Evolutionary conservation across 2,888 invertebrate species (phyloP).

Genomic region (Yponomeuta evonymella): DNA sequence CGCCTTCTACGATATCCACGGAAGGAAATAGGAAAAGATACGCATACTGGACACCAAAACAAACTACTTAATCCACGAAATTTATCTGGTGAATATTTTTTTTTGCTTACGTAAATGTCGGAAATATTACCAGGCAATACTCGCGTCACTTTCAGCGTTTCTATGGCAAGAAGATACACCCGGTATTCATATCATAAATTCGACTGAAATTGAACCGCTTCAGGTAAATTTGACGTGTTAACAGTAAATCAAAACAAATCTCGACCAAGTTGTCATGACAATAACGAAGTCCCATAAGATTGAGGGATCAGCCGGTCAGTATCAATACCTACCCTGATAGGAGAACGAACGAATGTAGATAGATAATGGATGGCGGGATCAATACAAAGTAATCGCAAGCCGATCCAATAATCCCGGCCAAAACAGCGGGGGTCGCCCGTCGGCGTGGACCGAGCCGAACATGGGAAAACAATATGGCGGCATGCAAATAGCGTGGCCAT

Average conservation of each 20-base stretch:
- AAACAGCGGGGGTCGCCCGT: slow-evolving; percentile 65
- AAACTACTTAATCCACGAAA: too few relatives aligned
- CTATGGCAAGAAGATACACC: too few relatives aligned
- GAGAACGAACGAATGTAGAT: slow-evolving; percentile 71
- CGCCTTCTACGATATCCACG: too few relatives aligned
- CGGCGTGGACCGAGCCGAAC: slow-evolving; percentile 59
- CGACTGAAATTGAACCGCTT: neutral
- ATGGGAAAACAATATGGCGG: slow-evolving; percentile 74
- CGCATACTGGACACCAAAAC: too few relatives aligned
- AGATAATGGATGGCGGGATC: slow-evolving; percentile 71
- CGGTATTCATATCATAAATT: too few relatives aligned
- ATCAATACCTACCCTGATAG: slow-evolving; percentile 60
- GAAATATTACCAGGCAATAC: too few relatives aligned
- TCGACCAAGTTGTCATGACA: slow-evolving; percentile 32
- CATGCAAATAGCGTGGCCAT: slow-evolving; percentile 75
- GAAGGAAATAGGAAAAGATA: too few relatives aligned
- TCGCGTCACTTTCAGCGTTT: too few relatives aligned
- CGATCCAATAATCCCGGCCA: slow-evolving; percentile 73
- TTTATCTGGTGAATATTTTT: too few relatives aligned
- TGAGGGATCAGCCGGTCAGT: slow-evolving; percentile 48
- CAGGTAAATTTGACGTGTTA: neutral
- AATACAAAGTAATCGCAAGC: slow-evolving; percentile 74
- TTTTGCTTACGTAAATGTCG: too few relatives aligned
- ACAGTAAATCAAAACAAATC: slow-evolving; percentile 13
- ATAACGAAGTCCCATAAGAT: slow-evolving; percentile 45